Base-by-base conservation (phyloP, 2,113 vertebrate genomes). In the Amazona guildingii region DNA sequence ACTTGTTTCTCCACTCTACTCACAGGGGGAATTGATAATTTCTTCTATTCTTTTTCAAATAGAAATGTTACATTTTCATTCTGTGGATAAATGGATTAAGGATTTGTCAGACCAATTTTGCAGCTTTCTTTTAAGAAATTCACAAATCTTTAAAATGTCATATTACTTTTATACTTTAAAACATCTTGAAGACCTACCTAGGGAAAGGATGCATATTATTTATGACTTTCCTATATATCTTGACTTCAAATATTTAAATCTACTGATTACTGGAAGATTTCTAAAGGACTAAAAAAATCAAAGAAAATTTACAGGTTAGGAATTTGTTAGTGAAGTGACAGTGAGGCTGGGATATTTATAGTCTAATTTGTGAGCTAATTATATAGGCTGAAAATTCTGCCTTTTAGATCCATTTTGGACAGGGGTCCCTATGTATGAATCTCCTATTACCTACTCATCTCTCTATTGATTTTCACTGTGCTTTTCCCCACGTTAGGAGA, bases 91-190 rank as follows among this genome's bases (percentile, higher is more conserved):
- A 95, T 74, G 52, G 88, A 75, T 86, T 86, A 87, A 88, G 81
- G 64, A 92, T 88, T 93, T 96, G 57, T 95, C 83, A 95, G 75
- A 43, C 44, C 48, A 93, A 67, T 92, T 95, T 88, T 95, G 37
- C 44, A 86, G 78, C 59, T 94, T 96, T 35, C 63, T 91, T 92
- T 92, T 75, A 93, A 91, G 64, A 96, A 93, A 92, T 73, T 90
- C 57, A 57, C 78, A 87, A 93, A 94, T 61, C 81, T 92, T 94
- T 88, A 94, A 92, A 93, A 94, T 94, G 49, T 66, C 82, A 59
- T 72, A 41, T 62, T 83, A 75, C 86, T 94, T 95, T 97, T 93
- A 83, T 74, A 61, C 44, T 64, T 88, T 52, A 81, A 95, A 93
- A 90, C 39, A 46, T 77, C 46, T 76, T 91, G 79, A 89, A 92